Evolutionary conservation across 2,888 invertebrate genomes (phyloP), one percentile per base, ranked within the genome.

Genomic region (Neoascia interrupta): DNA sequence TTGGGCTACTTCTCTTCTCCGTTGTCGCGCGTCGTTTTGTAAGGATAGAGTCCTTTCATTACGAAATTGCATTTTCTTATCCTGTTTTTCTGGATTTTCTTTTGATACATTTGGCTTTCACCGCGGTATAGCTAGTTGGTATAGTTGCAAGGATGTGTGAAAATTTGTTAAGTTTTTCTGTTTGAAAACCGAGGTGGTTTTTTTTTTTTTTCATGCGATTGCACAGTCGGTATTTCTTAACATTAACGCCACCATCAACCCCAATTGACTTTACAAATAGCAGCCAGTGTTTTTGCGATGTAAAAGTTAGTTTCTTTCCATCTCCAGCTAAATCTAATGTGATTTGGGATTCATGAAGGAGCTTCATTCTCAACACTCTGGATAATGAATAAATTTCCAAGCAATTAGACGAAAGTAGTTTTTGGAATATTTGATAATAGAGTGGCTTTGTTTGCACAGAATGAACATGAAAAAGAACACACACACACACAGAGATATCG

Each of bases 371-470:
- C 49, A 49, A 28, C 41, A 34, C 58, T 68, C 11, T 56, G 34
- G 51, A 10, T 69, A 60, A 69, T 69, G 69, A 69, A 69, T 69
- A 69, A 58, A 69, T 69, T 69, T 60, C 58, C 69, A 51, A 58
- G 43, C 58, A 69, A 69, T 69, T 49, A 60, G 51, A 41, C 34
- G 31, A 26, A 23, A 51, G 56, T 23, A 15, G 34, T 37, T 21
- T 23, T 31, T 56, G 56, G 56, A 68, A 58, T 58, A 68, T 58
- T 58, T 58, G 49, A 41, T 51, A 51, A 51, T 43, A 31, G 41
- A 31, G 6, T 16, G 34, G 8, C 26, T 16, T 28, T 63, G 51
- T 41, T 31, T 31, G 51, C 11, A 3, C 2, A 18, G 45, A 47
- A 26, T 47, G 47, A 18, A 47, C 36, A n/a, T n/a, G 36, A 18